Evolutionary conservation across 2,797 vertebrate genomes (phyloP).

Genomic region (Silurus aristotelis): DNA sequence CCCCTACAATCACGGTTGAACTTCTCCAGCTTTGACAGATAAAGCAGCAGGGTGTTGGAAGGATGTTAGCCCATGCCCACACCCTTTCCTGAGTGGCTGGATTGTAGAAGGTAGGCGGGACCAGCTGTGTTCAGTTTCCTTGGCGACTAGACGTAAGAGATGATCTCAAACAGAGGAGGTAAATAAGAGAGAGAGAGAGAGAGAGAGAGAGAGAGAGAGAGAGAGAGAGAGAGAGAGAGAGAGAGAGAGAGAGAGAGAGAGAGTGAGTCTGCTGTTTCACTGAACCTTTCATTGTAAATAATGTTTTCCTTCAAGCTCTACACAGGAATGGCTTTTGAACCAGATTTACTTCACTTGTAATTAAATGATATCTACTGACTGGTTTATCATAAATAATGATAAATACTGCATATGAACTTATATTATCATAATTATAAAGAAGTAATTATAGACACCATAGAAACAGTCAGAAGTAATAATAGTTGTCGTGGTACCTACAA

Average conservation of each 20-base stretch:
- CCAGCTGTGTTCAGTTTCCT: slow-evolving; percentile 27
- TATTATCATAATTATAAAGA: not conserved
- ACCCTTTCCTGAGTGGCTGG: not conserved
- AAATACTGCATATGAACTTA: not conserved
- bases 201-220: not conserved
- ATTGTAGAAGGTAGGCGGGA: slow-evolving; percentile 6
- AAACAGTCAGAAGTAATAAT: no score
- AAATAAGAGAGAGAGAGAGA: not conserved
- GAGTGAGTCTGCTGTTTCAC: not conserved
- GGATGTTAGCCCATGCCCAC: slow-evolving; percentile 17
- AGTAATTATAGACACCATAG: not conserved
- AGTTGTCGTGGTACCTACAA: no score
- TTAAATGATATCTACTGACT: not conserved
- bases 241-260: not conserved
- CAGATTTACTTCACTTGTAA: not conserved
- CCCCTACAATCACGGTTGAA: not conserved
- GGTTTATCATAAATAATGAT: not conserved
- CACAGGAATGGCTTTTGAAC: not conserved
- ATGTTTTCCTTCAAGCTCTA: not conserved
- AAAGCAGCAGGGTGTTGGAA: slow-evolving; percentile 15
- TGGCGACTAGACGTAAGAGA: slow-evolving; percentile 34
- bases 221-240: not conserved
- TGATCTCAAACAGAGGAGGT: not conserved
- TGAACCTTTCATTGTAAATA: not conserved
- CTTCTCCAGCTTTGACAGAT: not conserved